Percentiles rank a stretch among this genome's conserved stretches.
phyloP scores from a whole-genome alignment of 2,113 vertebrate species.

The Caranx melampygus region DNA sequence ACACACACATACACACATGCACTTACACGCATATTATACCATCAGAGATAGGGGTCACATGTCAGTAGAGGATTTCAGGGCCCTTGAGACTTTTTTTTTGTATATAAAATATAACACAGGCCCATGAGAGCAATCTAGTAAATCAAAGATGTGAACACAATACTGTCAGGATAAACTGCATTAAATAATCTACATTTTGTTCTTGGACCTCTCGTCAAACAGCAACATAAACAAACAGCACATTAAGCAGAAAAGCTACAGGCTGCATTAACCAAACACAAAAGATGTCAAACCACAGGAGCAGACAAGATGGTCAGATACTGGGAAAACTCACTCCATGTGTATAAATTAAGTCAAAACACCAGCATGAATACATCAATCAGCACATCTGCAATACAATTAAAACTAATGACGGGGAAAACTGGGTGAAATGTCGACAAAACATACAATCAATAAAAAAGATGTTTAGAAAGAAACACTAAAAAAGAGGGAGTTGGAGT shows the following conservation, averaged over 20 bases:
- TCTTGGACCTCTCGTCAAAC: neutral
- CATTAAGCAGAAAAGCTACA: neutral
- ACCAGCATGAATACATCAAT: neutral
- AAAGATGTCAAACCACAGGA: neutral
- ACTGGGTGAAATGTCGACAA: neutral
- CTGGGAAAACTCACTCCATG: neutral
- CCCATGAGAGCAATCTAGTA: too few relatives aligned
- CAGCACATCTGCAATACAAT: neutral
- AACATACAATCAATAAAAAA: neutral
- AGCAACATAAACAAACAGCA: neutral
- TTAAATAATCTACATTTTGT: neutral
- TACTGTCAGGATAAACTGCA: neutral
- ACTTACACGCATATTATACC: constrained; percentile 42
- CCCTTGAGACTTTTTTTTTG: too few relatives aligned
- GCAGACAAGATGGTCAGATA: neutral
- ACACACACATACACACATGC: constrained; percentile 29
- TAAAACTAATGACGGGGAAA: neutral
- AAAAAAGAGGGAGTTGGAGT: neutral
- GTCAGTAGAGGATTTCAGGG: neutral
- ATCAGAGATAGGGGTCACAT: neutral
- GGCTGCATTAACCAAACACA: neutral
- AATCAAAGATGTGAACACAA: too few relatives aligned
- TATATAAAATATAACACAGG: too few relatives aligned
- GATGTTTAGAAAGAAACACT: neutral
- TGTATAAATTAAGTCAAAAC: neutral